Conservation (phyloP, 2,113 vertebrate genomes). For the Elephantulus edwardii region DNA sequence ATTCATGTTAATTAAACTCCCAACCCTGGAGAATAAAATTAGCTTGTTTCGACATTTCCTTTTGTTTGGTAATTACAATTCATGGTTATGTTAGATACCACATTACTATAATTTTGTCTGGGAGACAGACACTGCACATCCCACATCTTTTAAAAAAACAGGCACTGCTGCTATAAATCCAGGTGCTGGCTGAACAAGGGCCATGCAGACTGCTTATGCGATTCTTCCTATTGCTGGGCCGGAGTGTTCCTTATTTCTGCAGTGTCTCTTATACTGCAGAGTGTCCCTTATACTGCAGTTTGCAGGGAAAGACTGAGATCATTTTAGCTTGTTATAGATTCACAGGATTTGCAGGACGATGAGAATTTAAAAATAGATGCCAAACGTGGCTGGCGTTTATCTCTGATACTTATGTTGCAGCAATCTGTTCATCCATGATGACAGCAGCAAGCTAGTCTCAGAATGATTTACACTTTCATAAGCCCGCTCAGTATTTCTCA, state of each 20-base stretch:
- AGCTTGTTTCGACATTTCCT: slow-evolving; percentile 72
- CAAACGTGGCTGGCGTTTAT: slow-evolving; percentile 29
- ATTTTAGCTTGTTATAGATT: slow-evolving; percentile 46
- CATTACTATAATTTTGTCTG: slow-evolving; percentile 54
- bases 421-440: slow-evolving; percentile 30
- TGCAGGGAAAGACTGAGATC: slow-evolving; percentile 32
- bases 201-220: background rate
- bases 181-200: slow-evolving; percentile 59
- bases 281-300: background rate
- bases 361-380: slow-evolving; percentile 72
- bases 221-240: background rate
- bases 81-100: slow-evolving; percentile 60
- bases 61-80: slow-evolving; percentile 66
- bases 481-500: background rate
- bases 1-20: slow-evolving; percentile 64
- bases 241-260: background rate
- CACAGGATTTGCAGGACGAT: slow-evolving; percentile 55
- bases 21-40: slow-evolving; percentile 65
- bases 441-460: background rate
- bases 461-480: background rate
- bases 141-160: slow-evolving; percentile 50
- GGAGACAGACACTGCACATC: slow-evolving; percentile 56
- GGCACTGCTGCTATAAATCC: background rate
- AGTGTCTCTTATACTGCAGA: too few relatives aligned
- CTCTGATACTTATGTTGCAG: slow-evolving; percentile 30